Conservation (phyloP, 2,113 vertebrate species). For the Oncorhynchus gorbuscha region DNA sequence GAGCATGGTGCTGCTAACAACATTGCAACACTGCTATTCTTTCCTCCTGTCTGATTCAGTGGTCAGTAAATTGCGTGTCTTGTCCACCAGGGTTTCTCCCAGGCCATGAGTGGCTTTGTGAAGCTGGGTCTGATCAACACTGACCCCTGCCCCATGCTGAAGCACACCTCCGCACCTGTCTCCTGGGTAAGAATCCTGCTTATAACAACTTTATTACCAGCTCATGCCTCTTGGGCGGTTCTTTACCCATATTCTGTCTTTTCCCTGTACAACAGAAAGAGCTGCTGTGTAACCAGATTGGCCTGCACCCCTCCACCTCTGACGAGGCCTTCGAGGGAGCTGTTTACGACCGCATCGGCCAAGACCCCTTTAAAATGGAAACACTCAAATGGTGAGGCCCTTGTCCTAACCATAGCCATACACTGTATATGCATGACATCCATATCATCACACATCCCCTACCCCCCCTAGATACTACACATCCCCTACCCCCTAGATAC, state of each 20-base stretch:
- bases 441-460: no score
- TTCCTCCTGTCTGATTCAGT: no score
- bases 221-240: background rate
- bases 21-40: no score
- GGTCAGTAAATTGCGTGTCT: background rate
- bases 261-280: slow-evolving; percentile 74
- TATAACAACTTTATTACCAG: no score
- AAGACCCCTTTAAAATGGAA: slow-evolving; percentile 80
- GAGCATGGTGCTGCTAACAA: no score
- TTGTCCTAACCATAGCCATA: no score
- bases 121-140: slow-evolving; percentile 88
- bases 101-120: slow-evolving; percentile 83
- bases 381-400: slow-evolving; percentile 79
- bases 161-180: slow-evolving; percentile 57
- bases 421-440: no score
- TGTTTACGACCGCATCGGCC: slow-evolving; percentile 73
- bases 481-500: no score
- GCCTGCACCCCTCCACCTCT: slow-evolving; percentile 71
- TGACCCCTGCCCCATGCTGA: slow-evolving; percentile 77
- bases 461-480: no score
- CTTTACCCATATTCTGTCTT: slow-evolving; percentile 11
- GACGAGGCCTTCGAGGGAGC: slow-evolving; percentile 75
- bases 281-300: slow-evolving; percentile 83
- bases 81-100: slow-evolving; percentile 83
- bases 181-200: slow-evolving; percentile 82